These are phyloP conservation scores for Amazona guildingii DNA, from an alignment of 2,113 vertebrate species.

Conservation along the genomic window DNA sequence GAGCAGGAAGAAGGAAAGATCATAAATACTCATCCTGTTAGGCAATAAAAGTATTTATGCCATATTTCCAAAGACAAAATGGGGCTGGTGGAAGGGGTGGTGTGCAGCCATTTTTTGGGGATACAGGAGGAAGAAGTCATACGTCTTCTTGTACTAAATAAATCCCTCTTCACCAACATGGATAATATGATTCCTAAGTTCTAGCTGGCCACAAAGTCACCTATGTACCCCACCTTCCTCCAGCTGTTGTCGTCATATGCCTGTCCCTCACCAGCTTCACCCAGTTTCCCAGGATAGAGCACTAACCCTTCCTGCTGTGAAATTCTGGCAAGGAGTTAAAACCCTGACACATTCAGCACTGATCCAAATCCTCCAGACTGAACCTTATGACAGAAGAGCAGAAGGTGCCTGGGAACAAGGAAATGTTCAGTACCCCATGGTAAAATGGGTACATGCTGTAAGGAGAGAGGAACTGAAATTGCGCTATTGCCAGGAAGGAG, in stretches of 20 bases:
- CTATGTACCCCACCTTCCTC: not conserved
- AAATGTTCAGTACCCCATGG: not conserved
- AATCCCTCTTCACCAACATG: not conserved
- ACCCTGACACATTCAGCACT: not conserved
- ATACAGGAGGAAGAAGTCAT: not conserved
- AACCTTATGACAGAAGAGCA: not conserved
- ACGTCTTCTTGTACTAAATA: not conserved
- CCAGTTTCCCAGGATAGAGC: not conserved
- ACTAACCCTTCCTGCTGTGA: not conserved
- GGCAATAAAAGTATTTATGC: not conserved
- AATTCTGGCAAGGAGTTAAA: not conserved
- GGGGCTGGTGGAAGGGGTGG: not conserved
- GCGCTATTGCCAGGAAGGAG: not conserved
- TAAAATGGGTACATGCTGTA: not conserved
- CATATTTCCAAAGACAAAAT: not conserved
- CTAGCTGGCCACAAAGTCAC: not conserved
- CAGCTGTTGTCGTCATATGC: not conserved
- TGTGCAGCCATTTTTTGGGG: not conserved
- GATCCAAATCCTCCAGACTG: not conserved
- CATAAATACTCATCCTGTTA: not conserved
- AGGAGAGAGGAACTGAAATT: not conserved
- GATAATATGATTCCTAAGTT: not conserved
- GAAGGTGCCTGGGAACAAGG: not conserved
- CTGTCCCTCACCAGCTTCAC: not conserved
- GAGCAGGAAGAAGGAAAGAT: not conserved